Percentiles rank a stretch among this genome's conserved stretches.
These are phyloP conservation scores for Leptarthrus brevirostris DNA, from an alignment of 2,888 invertebrate genomes.

Conservation along the genomic window DNA sequence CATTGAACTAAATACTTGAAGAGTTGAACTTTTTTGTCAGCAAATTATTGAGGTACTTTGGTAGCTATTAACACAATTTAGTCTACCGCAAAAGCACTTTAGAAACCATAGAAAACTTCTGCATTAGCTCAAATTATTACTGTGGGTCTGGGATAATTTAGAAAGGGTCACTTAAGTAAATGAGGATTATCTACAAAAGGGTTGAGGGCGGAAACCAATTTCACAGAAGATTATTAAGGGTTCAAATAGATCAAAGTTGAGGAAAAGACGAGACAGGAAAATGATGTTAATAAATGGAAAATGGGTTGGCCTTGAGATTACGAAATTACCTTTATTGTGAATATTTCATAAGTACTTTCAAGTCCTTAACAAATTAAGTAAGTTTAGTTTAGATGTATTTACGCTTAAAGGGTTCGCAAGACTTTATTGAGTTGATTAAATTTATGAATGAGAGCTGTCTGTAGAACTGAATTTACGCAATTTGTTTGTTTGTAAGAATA, in stretches of 20 bases:
- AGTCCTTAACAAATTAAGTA: neutral
- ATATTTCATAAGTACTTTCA: neutral
- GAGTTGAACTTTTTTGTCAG: neutral
- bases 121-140: slow-evolving; percentile 27
- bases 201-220: neutral
- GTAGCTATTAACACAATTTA: slow-evolving; percentile 27
- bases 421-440: neutral
- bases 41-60: slow-evolving; percentile 25
- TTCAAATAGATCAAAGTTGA: slow-evolving; percentile 33
- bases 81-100: slow-evolving; percentile 6
- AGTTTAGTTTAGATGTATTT: neutral
- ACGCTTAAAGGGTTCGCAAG: neutral
- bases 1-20: slow-evolving; percentile 1
- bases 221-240: slow-evolving; percentile 22
- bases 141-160: slow-evolving; percentile 25
- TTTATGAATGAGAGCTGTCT: no score
- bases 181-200: slow-evolving; percentile 28
- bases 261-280: slow-evolving; percentile 11
- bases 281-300: slow-evolving; percentile 33
- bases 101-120: slow-evolving; percentile 23
- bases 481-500: no score
- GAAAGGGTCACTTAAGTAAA: slow-evolving; percentile 39
- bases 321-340: slow-evolving; percentile 22
- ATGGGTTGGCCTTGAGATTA: slow-evolving; percentile 9
- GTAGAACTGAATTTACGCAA: no score